Base-by-base conservation (phyloP, 2,888 invertebrate genomes). In the Stenchaetothrips biformis region DNA sequence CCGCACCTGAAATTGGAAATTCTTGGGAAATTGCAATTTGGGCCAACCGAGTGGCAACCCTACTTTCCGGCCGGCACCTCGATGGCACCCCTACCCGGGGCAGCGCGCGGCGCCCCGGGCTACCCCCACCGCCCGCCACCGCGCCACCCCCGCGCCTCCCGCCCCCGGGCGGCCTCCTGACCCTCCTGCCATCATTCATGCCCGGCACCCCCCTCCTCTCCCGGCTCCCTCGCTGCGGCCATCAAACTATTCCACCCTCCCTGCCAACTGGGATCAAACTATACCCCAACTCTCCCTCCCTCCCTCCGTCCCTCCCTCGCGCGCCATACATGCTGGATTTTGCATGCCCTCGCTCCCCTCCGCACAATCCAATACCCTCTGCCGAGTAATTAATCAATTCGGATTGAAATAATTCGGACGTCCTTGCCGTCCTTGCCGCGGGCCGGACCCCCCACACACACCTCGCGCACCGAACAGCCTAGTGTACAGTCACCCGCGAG, bases 211-310 rank as follows among this genome's bases (percentile, higher is more conserved):
- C 80, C 48, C 49, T 18, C 53, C 77, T 3, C 37, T 62, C 78
- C 80, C 67, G 11, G 21, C 49, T 53, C 53, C 79, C 48, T 74
- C 67, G 25, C 67, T 25, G 21, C 7, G 67, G 25, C 67, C 67
- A 74, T 74, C 67, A 74, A 74, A 74, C 67, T 74, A 74, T 74
- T 74, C 67, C 67, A 74, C 67, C 67, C 67, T 74, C 67, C 67
- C 67, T 74, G 67, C 67, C 67, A 74, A 74, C 67, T 74, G 67
- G 67, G 67, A 74, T 74, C 67, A 74, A 74, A 74, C 67, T 74
- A 74, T 74, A 74, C 67, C 67, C 25, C 67, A 9, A n/a, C 21
- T 9, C 67, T 25, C 25, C 67, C 6, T 21, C 7, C 67, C 6
- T 21, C 7, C 67, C 21, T 21, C 67, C 37, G 0, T 53, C 0